phyloP scores from a whole-genome alignment of 1,140 invertebrate species.

The Drosophila teissieri region DNA sequence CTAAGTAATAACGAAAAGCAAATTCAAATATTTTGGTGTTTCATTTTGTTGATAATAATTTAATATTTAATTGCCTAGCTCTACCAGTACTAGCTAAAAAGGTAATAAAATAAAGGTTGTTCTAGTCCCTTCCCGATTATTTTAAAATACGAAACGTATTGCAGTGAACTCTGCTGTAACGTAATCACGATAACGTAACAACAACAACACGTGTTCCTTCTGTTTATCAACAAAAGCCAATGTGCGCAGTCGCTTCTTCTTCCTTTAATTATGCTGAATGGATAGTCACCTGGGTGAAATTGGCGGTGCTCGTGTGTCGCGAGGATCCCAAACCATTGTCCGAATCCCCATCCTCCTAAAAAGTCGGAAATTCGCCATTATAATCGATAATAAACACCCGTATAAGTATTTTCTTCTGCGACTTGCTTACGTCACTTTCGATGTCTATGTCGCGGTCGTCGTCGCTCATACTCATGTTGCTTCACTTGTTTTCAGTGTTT shows the following conservation, averaged over 20 bases:
- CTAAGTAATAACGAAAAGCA: neutral
- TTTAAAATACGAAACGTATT: neutral
- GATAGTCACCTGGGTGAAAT: slow-evolving; percentile 71
- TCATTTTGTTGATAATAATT: no score
- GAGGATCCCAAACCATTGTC: slow-evolving; percentile 86
- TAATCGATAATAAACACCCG: neutral
- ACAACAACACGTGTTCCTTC: slow-evolving; percentile 35
- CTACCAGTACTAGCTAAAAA: no score
- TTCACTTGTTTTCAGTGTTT: neutral
- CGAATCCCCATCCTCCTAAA: slow-evolving; percentile 88
- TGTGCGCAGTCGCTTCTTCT: slow-evolving; percentile 19
- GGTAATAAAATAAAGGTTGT: no score
- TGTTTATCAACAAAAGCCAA: slow-evolving; percentile 42
- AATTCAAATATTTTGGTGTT: no score
- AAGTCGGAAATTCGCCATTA: slow-evolving; percentile 1
- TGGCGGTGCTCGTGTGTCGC: slow-evolving; percentile 73
- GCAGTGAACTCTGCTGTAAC: slow-evolving; percentile 5
- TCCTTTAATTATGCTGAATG: neutral
- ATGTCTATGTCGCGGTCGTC: slow-evolving; percentile 96
- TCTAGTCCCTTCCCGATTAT: no score
- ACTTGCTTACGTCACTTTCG: slow-evolving; percentile 92
- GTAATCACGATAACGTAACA: slow-evolving; percentile 19
- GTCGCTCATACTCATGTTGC: slow-evolving; percentile 88
- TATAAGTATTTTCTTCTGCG: neutral
- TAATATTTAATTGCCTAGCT: no score